phyloP scores from a whole-genome alignment of 2,888 invertebrate genomes.

The Napeogenes inachia region DNA sequence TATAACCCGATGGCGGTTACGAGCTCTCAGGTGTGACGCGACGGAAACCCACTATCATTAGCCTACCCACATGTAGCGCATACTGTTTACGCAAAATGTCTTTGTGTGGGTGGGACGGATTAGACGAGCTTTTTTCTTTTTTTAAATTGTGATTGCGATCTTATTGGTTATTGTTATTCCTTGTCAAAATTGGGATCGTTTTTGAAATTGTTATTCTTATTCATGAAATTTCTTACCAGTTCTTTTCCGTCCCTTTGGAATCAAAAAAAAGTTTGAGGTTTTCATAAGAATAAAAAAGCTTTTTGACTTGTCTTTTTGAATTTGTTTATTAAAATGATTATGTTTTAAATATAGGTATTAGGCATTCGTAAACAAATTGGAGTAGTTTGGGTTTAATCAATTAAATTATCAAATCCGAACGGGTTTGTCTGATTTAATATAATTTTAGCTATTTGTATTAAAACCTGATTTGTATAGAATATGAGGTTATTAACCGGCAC shows the following conservation, averaged over 20 bases:
- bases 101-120: conserved; percentile 57
- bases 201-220: too few species aligned
- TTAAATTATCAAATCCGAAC: neutral
- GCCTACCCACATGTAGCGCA: conserved; percentile 61
- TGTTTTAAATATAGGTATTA: too few species aligned
- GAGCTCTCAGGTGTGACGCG: conserved; percentile 77
- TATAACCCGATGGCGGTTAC: conserved; percentile 74
- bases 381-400: neutral
- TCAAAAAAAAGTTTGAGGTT: too few species aligned
- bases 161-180: conserved; percentile 1
- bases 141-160: conserved; percentile 21
- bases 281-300: too few species aligned
- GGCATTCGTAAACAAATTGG: neutral
- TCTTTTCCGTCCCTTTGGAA: neutral
- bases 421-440: neutral
- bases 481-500: neutral
- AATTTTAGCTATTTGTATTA: conserved; percentile 1
- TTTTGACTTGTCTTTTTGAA: too few species aligned
- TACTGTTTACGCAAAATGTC: conserved; percentile 44
- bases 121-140: conserved; percentile 42
- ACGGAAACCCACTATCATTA: conserved; percentile 76
- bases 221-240: too few species aligned
- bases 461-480: neutral
- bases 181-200: neutral
- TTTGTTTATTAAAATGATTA: too few species aligned